phyloP scores from a whole-genome alignment of 2,888 invertebrate genomes.

The Melanostoma mellinum region DNA sequence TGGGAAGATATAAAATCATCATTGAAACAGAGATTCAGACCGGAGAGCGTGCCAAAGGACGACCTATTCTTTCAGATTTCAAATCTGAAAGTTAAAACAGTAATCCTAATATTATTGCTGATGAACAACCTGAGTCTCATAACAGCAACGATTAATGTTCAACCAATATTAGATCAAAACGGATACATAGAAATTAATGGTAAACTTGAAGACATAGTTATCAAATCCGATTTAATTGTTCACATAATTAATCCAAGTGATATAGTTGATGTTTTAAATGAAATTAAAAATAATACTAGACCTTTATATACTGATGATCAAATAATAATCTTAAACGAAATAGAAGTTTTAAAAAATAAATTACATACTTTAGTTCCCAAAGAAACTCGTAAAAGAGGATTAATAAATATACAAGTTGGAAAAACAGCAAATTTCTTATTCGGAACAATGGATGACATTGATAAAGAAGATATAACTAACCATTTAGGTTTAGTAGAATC shows the following conservation, averaged over 20 bases:
- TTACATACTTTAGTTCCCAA: background rate
- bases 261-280: background rate
- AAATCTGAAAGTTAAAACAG: too few species aligned
- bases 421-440: background rate
- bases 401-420: conserved; percentile 9
- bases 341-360: conserved; percentile 4
- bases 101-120: conserved; percentile 11
- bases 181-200: background rate
- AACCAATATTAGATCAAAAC: conserved; percentile 8
- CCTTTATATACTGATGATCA: background rate
- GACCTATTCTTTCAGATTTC: too few species aligned
- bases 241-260: background rate
- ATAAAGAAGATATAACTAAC: too few species aligned
- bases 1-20: too few species aligned
- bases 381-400: background rate
- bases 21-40: too few species aligned
- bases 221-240: too few species aligned
- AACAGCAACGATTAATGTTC: conserved; percentile 11
- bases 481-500: too few species aligned
- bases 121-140: background rate
- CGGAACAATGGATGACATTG: background rate
- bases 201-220: too few species aligned
- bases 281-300: conserved; percentile 5
- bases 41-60: too few species aligned
- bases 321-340: conserved; percentile 6